phyloP scores from a whole-genome alignment of 2,113 vertebrate species.

The Bostrychus sinensis region DNA sequence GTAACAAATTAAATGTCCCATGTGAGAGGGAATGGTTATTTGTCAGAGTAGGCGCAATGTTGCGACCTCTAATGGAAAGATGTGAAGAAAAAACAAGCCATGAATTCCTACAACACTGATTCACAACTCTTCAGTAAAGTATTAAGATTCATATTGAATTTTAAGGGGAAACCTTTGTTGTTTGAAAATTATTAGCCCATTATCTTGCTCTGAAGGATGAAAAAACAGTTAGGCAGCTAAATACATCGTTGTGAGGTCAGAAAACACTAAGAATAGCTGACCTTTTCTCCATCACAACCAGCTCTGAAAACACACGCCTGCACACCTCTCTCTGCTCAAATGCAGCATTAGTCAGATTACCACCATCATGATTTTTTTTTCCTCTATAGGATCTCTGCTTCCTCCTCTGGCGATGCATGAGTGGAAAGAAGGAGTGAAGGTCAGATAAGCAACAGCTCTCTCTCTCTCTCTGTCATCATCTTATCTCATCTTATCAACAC shows the following conservation, averaged over 20 bases:
- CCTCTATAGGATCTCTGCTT: conserved; percentile 51
- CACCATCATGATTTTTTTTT: conserved; percentile 54
- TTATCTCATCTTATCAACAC: conserved; percentile 46
- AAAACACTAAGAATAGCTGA: conserved; percentile 67
- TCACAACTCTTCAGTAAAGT: background rate
- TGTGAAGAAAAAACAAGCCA: too few relatives aligned
- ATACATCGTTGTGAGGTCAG: conserved; percentile 39
- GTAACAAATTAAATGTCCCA: too few relatives aligned
- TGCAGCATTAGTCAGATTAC: conserved; percentile 68
- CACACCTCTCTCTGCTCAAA: conserved; percentile 57
- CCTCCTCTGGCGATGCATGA: conserved; percentile 33
- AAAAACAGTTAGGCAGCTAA: conserved; percentile 34
- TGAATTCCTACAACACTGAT: too few relatives aligned
- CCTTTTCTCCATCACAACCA: conserved; percentile 63
- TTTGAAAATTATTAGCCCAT: conserved; percentile 5
- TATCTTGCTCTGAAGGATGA: background rate
- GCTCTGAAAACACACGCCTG: conserved; percentile 60
- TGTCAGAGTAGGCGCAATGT: too few relatives aligned
- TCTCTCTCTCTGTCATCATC: conserved; percentile 17
- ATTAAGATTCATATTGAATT: background rate
- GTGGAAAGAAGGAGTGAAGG: conserved; percentile 41
- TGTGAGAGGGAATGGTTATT: too few relatives aligned
- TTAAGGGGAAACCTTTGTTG: background rate
- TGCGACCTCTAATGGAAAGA: too few relatives aligned
- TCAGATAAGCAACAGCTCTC: conserved; percentile 45